Evolutionary conservation across 2,797 vertebrate genomes (phyloP), one percentile per base, ranked within the genome.

Genomic region (Rhadinocentrus ornatus): DNA sequence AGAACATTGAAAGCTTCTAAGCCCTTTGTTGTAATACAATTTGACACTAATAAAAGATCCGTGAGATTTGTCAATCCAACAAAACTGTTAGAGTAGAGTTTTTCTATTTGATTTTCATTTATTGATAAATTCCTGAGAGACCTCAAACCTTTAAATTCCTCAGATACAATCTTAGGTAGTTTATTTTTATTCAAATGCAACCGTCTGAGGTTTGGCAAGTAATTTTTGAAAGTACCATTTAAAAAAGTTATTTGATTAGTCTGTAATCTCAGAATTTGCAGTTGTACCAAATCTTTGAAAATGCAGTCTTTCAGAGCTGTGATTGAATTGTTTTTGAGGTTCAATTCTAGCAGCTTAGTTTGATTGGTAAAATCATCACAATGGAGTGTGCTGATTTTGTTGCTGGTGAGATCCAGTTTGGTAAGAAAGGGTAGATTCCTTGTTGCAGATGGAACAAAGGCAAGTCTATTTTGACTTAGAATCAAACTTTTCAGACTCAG

Each of bases 331-430:
- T 26, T 1, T 24, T 81, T 16, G 16, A 95, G 82, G 22, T 35
- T 60, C 46, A 94, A 89, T 1, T 39, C 1, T 18, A 1, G 71
- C 12, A 95, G 89, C 4, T 53, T 80, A 6, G 67, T 83, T 13
- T 90, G 72, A 50, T 88, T 85, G 39, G 74, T 41, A 13, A 94
- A 93, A 78, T 93, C 88, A 0, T 74, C 6, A 56, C 85, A 84
- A 1, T 0, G 11, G 0, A 94, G 73, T 0, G 18, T n/a, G 10
- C 1, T 60, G 18, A 95, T 92, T 0, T 44, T 56, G 53, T 93
- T 95, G 34, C 6, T 73, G 76, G 80, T 93, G 26, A 95, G 87
- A 68, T 94, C 78, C 67, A 95, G 66, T 44, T 81, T 46, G 11
- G 10, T 1, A n/a, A 95, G 85, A 1, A 34, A 79, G 3, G 57